Conservation (phyloP, 1,140 invertebrate genomes). For the Palaemon carinicauda region DNA sequence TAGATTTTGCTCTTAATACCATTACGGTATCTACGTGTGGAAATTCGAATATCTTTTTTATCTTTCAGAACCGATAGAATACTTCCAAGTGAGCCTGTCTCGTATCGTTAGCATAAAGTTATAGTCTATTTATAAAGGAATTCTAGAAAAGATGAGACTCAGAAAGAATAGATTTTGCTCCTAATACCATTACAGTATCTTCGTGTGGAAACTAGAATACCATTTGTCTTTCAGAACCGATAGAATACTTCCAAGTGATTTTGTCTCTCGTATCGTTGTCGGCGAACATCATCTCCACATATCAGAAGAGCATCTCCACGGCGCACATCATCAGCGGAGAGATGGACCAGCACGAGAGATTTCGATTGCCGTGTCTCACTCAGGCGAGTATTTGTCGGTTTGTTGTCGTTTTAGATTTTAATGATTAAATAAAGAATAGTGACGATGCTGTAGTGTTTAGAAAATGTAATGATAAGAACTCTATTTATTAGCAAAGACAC, state of each 20-base stretch:
- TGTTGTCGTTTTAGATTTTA: no score
- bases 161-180: no score
- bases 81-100: conserved; percentile 25
- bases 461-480: no score
- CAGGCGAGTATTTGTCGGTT: conserved; percentile 10
- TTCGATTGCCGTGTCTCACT: conserved; percentile 23
- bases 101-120: no score
- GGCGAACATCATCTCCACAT: conserved; percentile 46
- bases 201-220: not conserved
- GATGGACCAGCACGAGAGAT: conserved; percentile 11
- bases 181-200: no score
- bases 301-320: conserved; percentile 51
- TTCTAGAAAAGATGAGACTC: no score
- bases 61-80: conserved; percentile 32
- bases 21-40: no score
- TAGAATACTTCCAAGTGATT: conserved; percentile 31
- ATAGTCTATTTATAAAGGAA: no score
- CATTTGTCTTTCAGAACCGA: conserved; percentile 8
- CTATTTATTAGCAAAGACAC: no score
- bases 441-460: no score
- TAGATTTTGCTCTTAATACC: no score
- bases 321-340: conserved; percentile 36
- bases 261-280: conserved; percentile 26
- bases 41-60: not conserved
- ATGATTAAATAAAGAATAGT: no score